Conservation (phyloP, 2,888 invertebrate species). For the Lasiommata megera region DNA sequence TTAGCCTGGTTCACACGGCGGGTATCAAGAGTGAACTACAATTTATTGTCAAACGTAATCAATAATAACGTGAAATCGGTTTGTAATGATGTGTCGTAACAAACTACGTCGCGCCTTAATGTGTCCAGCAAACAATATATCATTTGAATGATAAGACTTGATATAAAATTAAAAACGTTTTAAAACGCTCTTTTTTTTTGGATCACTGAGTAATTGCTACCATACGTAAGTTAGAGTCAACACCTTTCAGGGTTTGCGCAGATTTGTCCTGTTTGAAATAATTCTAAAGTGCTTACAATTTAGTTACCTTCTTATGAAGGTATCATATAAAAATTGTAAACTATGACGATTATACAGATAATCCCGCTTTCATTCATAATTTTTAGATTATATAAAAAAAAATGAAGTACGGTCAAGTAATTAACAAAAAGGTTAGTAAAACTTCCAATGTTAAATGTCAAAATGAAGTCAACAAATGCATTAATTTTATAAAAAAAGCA, state of each 20-base stretch:
- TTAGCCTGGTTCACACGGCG: slow-evolving; percentile 50
- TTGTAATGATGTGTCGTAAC: slow-evolving; percentile 66
- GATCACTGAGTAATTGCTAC: slow-evolving; percentile 17
- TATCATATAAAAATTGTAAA: no score
- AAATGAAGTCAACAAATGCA: no score
- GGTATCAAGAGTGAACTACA: slow-evolving; percentile 47
- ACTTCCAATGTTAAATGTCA: no score
- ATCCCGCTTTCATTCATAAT: no score
- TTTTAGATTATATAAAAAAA: no score
- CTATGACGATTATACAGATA: no score
- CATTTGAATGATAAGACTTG: slow-evolving; percentile 43
- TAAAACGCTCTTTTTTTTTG: slow-evolving; percentile 3
- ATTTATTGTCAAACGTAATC: slow-evolving; percentile 66
- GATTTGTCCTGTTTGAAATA: background rate
- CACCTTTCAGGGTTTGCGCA: background rate
- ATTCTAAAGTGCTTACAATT: no score
- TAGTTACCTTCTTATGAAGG: no score
- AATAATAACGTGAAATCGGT: slow-evolving; percentile 60
- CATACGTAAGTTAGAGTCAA: background rate
- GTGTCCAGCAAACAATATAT: slow-evolving; percentile 61
- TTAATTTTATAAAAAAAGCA: no score
- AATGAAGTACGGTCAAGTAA: no score
- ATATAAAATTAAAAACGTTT: slow-evolving; percentile 20
- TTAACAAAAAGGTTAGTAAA: no score
- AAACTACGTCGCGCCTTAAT: slow-evolving; percentile 58